Evolutionary conservation across 2,888 invertebrate genomes (phyloP).

Genomic region (Pinctada fucata): DNA sequence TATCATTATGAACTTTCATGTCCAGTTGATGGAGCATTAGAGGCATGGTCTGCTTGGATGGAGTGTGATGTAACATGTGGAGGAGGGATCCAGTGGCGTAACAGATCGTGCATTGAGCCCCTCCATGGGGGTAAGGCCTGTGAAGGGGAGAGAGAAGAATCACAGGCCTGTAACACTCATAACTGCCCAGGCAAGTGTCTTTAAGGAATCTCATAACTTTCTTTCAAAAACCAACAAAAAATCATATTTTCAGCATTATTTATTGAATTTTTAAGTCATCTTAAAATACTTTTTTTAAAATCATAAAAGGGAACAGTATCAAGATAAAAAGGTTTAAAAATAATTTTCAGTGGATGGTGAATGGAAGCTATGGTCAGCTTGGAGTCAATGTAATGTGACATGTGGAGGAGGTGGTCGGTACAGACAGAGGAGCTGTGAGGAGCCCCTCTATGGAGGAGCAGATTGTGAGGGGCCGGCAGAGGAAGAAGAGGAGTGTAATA

Average conservation of each 20-base stretch:
- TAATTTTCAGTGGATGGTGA: slow-evolving; percentile 66
- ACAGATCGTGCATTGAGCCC: slow-evolving; percentile 61
- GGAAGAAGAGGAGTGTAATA: slow-evolving; percentile 60
- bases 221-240: neutral
- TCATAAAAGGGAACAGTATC: too few relatives aligned
- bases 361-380: slow-evolving; percentile 63
- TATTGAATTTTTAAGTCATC: too few relatives aligned
- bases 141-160: slow-evolving; percentile 51
- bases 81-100: slow-evolving; percentile 59
- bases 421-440: slow-evolving; percentile 54
- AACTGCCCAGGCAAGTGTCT: slow-evolving; percentile 63
- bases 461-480: slow-evolving; percentile 56
- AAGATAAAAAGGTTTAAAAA: too few relatives aligned
- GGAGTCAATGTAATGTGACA: slow-evolving; percentile 62
- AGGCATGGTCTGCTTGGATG: slow-evolving; percentile 65
- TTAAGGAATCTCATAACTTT: neutral
- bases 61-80: slow-evolving; percentile 67
- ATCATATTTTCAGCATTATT: too few relatives aligned
- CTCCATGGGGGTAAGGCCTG: slow-evolving; percentile 59
- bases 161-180: slow-evolving; percentile 58
- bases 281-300: too few relatives aligned
- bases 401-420: slow-evolving; percentile 67
- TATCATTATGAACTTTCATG: neutral
- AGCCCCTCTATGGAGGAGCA: slow-evolving; percentile 62
- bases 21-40: slow-evolving; percentile 53